These are phyloP conservation scores for Antitype chi DNA, from an alignment of 2,888 invertebrate species.

Conservation along the genomic window DNA sequence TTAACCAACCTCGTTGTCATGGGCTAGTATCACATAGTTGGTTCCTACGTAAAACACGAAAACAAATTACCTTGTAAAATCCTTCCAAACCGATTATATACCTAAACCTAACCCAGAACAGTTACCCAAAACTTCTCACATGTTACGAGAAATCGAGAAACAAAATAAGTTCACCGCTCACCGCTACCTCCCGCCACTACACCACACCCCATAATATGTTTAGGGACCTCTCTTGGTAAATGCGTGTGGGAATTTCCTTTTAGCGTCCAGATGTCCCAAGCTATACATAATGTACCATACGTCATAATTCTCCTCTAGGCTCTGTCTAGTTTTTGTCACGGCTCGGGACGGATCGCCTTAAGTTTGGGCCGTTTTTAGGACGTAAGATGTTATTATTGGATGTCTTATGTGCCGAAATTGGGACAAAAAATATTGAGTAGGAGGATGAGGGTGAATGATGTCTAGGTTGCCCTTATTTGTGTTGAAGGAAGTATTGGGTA, in stretches of 20 bases:
- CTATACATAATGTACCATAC: constrained; percentile 56
- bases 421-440: constrained; percentile 35
- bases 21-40: neutral
- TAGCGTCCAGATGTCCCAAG: constrained; percentile 70
- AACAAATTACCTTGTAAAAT: neutral
- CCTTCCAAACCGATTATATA: no score
- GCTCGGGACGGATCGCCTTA: constrained; percentile 38
- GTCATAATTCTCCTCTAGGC: constrained; percentile 56
- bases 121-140: constrained; percentile 5
- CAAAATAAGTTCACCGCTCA: neutral
- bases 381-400: constrained; percentile 45
- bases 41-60: neutral
- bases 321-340: constrained; percentile 57
- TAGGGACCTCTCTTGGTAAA: constrained; percentile 72
- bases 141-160: neutral
- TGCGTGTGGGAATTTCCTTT: constrained; percentile 78
- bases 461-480: constrained; percentile 22
- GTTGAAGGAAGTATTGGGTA: neutral
- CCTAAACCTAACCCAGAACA: constrained; percentile 3
- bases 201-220: constrained; percentile 67
- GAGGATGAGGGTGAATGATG: constrained; percentile 17
- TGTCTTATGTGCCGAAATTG: constrained; percentile 41
- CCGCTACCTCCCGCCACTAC: constrained; percentile 44
- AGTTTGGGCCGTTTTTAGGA: constrained; percentile 41
- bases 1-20: neutral